Conservation (phyloP, 1,140 invertebrate species). For the Trissolcus basalis region DNA sequence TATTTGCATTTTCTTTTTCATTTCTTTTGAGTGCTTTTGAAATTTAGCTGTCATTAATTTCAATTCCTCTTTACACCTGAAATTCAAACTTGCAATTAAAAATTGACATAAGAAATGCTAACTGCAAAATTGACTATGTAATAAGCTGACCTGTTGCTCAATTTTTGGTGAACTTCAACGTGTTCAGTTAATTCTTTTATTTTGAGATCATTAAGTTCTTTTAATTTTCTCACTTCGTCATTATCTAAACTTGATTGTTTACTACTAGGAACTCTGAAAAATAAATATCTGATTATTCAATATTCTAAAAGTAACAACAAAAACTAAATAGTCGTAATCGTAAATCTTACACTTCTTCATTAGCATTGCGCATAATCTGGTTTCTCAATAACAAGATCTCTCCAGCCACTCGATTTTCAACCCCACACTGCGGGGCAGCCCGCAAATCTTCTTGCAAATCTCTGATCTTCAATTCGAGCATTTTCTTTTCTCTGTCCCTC, state of each 20-base stretch:
- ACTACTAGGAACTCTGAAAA: background rate
- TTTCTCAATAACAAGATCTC: conserved; percentile 1
- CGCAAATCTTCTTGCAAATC: conserved; percentile 65
- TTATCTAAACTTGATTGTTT: background rate
- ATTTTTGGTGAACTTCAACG: conserved; percentile 72
- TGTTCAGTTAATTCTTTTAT: conserved; percentile 71
- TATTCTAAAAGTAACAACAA: no score
- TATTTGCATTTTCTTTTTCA: conserved; percentile 59
- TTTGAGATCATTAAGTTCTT: conserved; percentile 69
- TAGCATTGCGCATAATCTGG: background rate
- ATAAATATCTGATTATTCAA: no score
- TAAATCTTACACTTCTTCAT: no score
- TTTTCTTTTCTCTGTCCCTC: conserved; percentile 64
- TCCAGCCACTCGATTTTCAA: background rate
- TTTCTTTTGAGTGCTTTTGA: conserved; percentile 77
- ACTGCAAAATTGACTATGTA: background rate
- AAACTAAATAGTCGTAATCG: no score
- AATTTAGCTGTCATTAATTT: conserved; percentile 79
- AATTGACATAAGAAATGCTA: conserved; percentile 4
- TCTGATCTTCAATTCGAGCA: conserved; percentile 65
- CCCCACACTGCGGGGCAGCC: conserved; percentile 32
- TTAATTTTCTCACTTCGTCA: conserved; percentile 65
- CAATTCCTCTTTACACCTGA: conserved; percentile 80
- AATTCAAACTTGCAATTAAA: conserved; percentile 28
- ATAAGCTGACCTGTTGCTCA: conserved; percentile 68